Evolutionary conservation across 1,140 invertebrate genomes (phyloP), one percentile per base, ranked within the genome.

Genomic region (Caerostris extrusa): DNA sequence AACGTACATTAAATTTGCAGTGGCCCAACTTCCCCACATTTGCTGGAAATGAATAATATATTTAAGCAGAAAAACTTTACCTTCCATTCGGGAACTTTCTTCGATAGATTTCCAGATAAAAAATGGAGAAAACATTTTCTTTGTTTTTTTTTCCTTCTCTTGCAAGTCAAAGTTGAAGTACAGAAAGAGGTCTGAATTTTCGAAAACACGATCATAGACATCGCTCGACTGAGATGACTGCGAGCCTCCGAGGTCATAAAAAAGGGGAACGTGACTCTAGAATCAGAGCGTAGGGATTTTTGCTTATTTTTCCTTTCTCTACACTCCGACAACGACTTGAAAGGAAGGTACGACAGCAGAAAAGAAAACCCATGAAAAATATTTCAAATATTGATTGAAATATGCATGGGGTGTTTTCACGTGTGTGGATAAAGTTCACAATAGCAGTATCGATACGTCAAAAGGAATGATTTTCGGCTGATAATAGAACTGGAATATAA

Each of bases 131-230:
- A 71, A 3, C 0, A 50, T 12, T 77, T 34, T 34, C 34, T 34
- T 34, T 34, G 34, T 34, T 77, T 8, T 50, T 12, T 77, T 53
- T 50, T 77, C 8, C 53, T 77, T 77, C 53, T 50, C 34, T 12
- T 19, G 3, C 19, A 77, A 77, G 71, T 77, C 71, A 77, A 77
- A 77, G 71, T 77, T 77, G 71, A 77, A 77, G 71, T 77, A 77
- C 19, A 50, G 71, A 77, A 77, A 77, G 71, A 77, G 71, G 34
- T 77, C 50, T 77, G 71, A 77, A 77, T 77, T 77, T 77, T 77
- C 34, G 34, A 77, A 77, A 77, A 77, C 50, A 77, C 71, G 10
- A 77, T 50, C 71, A 53, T 77, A 77, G 71, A 77, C 34, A 77
- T 77, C 71, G 12, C 34, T 77, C 19, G 71, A 77, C 34, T 34